Base-by-base conservation (phyloP, 2,888 invertebrate species). In the Amphipoea oculea region DNA sequence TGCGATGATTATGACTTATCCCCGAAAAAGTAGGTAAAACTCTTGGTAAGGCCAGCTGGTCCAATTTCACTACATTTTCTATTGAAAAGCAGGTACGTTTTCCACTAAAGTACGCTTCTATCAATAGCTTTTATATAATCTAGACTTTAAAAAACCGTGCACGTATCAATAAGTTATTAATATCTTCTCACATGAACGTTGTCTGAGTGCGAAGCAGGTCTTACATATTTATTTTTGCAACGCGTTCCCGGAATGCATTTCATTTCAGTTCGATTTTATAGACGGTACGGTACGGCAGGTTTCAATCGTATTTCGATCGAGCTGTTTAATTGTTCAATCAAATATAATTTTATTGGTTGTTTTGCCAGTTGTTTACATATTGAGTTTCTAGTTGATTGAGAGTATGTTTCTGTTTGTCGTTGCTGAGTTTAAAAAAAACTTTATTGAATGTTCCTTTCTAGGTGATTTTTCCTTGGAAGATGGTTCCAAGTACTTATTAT, bases 151-250 rank as follows among this genome's bases (percentile, higher is more conserved):
- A 79, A 84, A 70, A 63, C 84, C 20, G 68, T 36, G 76, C 82
- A 87, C 87, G 88, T 88, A 81, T 78, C 79, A 75, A 85, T 81
- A 86, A 84, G 75, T 81, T 83, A 85, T 81, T 86, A 88, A 88
- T 88, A 86, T 83, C 79, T 80, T 73, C 80, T 69, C 72, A 54
- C 70, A 69, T 74, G 77, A 77, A 86, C 83, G 81, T 88, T 76
- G 66, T 79, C 51, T 62, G 84, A 82, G 75, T 82, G 71, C 65
- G 48, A 80, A 77, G 67, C 54, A 71, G 81, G 66, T 73, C 23
- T 81, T 85, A 23, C 23, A 6, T 57, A 81, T 85, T 79, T 88
- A 84, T 87, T 88, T 86, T 82, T 78, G 76, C 83, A 42, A 66
- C 68, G 68, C 74, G 23, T 76, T 81, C 82, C 60, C 60, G 70